A percentile compares a stretch with the other conserved stretches of the same genome.
Conservation (phyloP, 2,113 vertebrate genomes). For the Paramisgurnus dabryanus region DNA sequence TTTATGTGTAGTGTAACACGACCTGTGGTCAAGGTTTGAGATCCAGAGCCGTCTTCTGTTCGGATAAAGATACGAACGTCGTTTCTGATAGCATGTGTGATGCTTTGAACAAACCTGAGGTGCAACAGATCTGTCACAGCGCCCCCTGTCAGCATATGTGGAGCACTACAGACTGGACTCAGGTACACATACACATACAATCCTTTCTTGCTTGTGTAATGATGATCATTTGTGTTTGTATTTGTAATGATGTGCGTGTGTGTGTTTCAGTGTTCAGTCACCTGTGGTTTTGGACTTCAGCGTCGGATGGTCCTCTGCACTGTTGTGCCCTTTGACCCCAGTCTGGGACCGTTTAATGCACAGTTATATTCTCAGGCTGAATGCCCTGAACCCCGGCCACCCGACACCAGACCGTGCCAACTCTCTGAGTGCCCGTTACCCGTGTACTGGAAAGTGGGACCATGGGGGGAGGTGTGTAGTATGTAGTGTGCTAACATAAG, state of each 20-base stretch:
- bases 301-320: constrained; percentile 82
- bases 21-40: constrained; percentile 76
- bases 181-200: constrained; percentile 71
- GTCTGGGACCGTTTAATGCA: constrained; percentile 54
- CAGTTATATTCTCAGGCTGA: constrained; percentile 55
- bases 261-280: constrained; percentile 80
- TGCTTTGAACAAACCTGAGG: constrained; percentile 67
- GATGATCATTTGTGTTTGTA: not conserved
- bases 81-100: constrained; percentile 81
- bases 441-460: constrained; percentile 83
- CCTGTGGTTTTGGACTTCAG: constrained; percentile 77
- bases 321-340: constrained; percentile 59
- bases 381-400: constrained; percentile 75
- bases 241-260: not conserved
- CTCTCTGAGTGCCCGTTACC: constrained; percentile 74
- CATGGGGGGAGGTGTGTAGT: constrained; percentile 81
- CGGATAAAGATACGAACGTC: constrained; percentile 63
- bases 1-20: constrained; percentile 76
- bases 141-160: constrained; percentile 78
- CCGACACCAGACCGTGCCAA: constrained; percentile 72
- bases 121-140: constrained; percentile 71
- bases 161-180: constrained; percentile 80
- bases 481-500: not conserved
- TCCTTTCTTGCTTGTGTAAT: not conserved
- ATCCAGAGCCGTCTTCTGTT: constrained; percentile 76